Base-by-base conservation (phyloP, 2,113 vertebrate genomes). In the Eurystomus gularis region DNA sequence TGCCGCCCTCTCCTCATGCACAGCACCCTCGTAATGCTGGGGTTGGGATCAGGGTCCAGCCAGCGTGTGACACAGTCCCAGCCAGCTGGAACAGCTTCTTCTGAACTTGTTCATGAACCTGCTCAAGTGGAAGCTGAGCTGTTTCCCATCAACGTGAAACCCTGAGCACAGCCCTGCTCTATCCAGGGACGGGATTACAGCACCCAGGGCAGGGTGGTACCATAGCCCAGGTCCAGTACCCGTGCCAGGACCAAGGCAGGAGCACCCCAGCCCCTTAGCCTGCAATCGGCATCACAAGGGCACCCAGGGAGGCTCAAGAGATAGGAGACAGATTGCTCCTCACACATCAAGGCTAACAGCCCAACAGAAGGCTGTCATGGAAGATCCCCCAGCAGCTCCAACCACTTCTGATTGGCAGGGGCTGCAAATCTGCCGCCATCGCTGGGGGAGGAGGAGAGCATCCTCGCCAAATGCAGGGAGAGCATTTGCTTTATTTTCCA, bases 311-410 rank as follows among this genome's bases (percentile, higher is more conserved):
- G 61, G 79, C 54, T 76, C 31, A 4, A 2, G 23, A 81, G 90
- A 90, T 17, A 21, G 79, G 79, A 93, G 79, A 82, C 96, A 96
- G 93, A 82, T 93, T 93, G 95, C 46, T 92, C 82, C 88, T 87
- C 1, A 3, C 75, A 80, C 75, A 70, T 65, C 79, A 72, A 93
- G 90, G 86, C 93, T 95, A 83, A 89, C 61, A 95, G 77, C 81
- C 77, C 76, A 64, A 54, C 88, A 95, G 94, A 96, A 94, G 89
- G 89, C 86, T 96, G 93, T 90, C 94, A 91, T 44, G 51, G 58
- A 96, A 87, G 92, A 93, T 94, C 62, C 93, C 51, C 54, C 77
- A 81, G 62, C 70, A 85, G 78, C 58, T 95, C 93, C 90, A 93
- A 82, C 78, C 73, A 14, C 68, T 84, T 71, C 42, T 71, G 51